Percentiles rank a stretch among this genome's conserved stretches.
Evolutionary conservation across 2,113 vertebrate species (phyloP).

Genomic region (Danionella cerebrum): DNA sequence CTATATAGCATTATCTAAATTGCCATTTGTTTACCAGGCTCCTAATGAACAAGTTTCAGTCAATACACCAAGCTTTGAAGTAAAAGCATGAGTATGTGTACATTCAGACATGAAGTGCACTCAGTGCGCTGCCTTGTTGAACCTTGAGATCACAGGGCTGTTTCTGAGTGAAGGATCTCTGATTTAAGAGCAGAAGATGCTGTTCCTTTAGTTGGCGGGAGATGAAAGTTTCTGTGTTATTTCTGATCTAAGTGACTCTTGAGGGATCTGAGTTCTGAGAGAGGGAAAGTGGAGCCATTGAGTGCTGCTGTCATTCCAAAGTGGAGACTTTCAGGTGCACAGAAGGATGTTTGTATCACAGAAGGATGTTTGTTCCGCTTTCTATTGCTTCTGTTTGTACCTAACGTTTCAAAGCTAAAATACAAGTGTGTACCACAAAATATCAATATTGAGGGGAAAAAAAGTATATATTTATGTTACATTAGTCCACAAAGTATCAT

Average conservation of each 20-base stretch:
- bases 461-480: too few relatives aligned
- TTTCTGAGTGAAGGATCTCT: not conserved
- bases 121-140: not conserved
- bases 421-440: too few relatives aligned
- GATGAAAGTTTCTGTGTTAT: constrained; percentile 12
- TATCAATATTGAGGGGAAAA: too few relatives aligned
- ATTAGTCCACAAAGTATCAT: too few relatives aligned
- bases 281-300: not conserved
- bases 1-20: too few relatives aligned
- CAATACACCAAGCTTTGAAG: not conserved
- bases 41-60: too few relatives aligned
- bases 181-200: not conserved
- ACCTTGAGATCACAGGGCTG: constrained; percentile 7
- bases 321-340: not conserved
- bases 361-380: not conserved
- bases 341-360: not conserved
- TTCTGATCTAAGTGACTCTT: too few relatives aligned
- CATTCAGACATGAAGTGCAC: not conserved
- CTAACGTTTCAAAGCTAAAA: too few relatives aligned
- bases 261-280: too few relatives aligned
- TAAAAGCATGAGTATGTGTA: not conserved
- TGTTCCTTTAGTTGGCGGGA: not conserved
- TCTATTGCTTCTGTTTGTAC: too few relatives aligned
- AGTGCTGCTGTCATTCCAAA: not conserved
- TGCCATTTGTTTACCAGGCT: too few relatives aligned